Conservation (phyloP, 2,113 vertebrate species). For the Mionectes macconnelli region DNA sequence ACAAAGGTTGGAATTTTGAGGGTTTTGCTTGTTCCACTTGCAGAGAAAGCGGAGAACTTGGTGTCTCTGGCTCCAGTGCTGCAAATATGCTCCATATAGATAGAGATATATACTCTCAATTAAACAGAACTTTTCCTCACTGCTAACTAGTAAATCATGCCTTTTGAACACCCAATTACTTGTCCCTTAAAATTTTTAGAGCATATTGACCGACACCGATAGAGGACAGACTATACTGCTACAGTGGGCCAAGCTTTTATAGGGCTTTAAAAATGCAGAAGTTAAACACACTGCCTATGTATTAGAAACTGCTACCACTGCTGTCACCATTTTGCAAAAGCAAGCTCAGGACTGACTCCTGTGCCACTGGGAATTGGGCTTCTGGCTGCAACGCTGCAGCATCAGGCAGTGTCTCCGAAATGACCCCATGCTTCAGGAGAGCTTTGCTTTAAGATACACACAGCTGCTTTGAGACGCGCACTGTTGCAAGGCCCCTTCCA, state of each 20-base stretch:
- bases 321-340: not conserved
- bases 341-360: not conserved
- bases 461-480: accelerated
- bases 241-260: not conserved
- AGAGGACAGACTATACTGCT: not conserved
- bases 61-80: not conserved
- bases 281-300: accelerated
- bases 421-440: not conserved
- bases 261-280: not conserved
- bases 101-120: not conserved
- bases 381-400: not conserved
- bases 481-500: not conserved
- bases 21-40: not conserved
- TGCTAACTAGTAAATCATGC: not conserved
- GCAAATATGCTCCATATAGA: not conserved
- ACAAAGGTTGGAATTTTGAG: not conserved
- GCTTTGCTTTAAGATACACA: not conserved
- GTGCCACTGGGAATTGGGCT: not conserved
- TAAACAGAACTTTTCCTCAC: not conserved
- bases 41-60: not conserved
- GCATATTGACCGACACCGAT: not conserved
- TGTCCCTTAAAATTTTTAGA: not conserved
- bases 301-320: not conserved
- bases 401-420: not conserved
- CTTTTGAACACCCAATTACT: not conserved